A percentile compares a stretch with the other conserved stretches of the same genome.
phyloP scores from a whole-genome alignment of 2,888 invertebrate genomes.

The Vanessa cardui region DNA sequence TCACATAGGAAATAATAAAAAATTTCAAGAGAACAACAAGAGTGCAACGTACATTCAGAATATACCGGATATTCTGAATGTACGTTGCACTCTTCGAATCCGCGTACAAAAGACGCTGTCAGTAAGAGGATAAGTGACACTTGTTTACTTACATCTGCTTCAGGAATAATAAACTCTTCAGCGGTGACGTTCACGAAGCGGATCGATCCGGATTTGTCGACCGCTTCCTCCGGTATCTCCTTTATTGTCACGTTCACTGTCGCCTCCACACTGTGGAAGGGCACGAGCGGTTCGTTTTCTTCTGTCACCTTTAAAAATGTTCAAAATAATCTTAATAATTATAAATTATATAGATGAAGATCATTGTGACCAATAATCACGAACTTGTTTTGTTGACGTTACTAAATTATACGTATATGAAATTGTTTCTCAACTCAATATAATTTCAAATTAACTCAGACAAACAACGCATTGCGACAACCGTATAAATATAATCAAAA shows the following conservation, averaged over 20 bases:
- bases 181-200: slow-evolving; percentile 91
- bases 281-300: slow-evolving; percentile 81
- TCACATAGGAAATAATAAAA: background rate
- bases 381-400: background rate
- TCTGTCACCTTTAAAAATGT: slow-evolving; percentile 83
- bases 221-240: slow-evolving; percentile 95
- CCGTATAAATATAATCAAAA: slow-evolving; percentile 20
- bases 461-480: slow-evolving; percentile 8
- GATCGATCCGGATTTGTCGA: slow-evolving; percentile 95
- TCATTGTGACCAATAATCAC: background rate
- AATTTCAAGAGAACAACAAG: background rate
- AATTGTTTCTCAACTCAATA: slow-evolving; percentile 2
- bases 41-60: no score
- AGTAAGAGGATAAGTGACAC: slow-evolving; percentile 18
- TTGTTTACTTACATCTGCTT: slow-evolving; percentile 67
- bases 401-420: background rate
- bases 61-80: slow-evolving; percentile 10
- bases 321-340: background rate
- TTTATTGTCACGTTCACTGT: slow-evolving; percentile 94
- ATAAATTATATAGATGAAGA: background rate
- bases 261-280: slow-evolving; percentile 88
- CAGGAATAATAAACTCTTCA: slow-evolving; percentile 91
- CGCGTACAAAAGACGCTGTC: slow-evolving; percentile 1
- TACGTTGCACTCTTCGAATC: background rate
- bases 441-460: slow-evolving; percentile 2